Evolutionary conservation across 1,140 invertebrate genomes (phyloP).

Genomic region (Drosophila albomicans): DNA sequence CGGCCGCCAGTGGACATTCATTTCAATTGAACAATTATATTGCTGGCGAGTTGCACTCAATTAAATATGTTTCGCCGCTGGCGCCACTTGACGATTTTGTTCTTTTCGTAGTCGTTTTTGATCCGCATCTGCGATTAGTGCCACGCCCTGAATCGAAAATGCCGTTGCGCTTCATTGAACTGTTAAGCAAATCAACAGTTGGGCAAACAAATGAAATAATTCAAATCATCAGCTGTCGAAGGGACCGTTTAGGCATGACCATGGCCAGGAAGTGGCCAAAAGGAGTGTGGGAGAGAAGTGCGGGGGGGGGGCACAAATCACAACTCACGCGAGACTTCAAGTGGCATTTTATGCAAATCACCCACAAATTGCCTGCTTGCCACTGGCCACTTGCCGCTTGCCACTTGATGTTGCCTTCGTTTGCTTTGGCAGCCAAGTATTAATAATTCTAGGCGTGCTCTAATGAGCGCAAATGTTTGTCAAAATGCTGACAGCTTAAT

Average conservation of each 20-base stretch:
- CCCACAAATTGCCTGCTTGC: constrained; percentile 54
- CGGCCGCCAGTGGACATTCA: constrained; percentile 34
- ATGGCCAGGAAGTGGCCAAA: constrained; percentile 22
- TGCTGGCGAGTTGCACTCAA: constrained; percentile 65
- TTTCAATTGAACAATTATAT: constrained; percentile 80
- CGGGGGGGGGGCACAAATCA: constrained; percentile 19
- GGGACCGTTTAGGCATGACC: not conserved
- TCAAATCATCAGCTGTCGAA: constrained; percentile 44
- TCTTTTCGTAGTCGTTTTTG: constrained; percentile 21
- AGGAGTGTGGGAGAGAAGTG: constrained; percentile 17
- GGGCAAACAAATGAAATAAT: constrained; percentile 49
- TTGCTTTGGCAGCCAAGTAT: constrained; percentile 55
- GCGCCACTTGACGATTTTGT: constrained; percentile 18
- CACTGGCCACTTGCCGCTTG: constrained; percentile 25
- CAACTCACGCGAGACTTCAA: constrained; percentile 26
- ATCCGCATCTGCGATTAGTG: constrained; percentile 34
- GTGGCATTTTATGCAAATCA: constrained; percentile 74
- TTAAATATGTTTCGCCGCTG: constrained; percentile 50
- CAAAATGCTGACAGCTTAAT: constrained; percentile 76
- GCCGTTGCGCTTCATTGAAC: constrained; percentile 47
- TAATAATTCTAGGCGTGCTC: constrained; percentile 67
- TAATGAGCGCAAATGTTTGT: constrained; percentile 78
- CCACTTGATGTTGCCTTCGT: constrained; percentile 21
- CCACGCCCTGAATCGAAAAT: constrained; percentile 8
- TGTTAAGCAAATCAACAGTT: constrained; percentile 44